phyloP scores from a whole-genome alignment of 2,113 vertebrate genomes.

The Otolemur garnettii region DNA sequence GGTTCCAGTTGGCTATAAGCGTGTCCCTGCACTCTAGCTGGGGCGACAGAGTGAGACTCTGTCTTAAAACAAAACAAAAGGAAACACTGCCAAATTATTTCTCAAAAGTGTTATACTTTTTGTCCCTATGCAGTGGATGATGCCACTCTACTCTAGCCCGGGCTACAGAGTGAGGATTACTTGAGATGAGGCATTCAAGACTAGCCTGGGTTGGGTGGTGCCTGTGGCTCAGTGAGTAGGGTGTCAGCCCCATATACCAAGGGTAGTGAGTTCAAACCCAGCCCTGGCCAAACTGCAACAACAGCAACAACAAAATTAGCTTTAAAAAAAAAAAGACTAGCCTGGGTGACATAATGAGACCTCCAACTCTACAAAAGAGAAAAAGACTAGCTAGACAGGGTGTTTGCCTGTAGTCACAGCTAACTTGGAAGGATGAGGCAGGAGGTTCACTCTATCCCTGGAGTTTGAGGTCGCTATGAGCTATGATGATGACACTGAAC shows the following conservation, averaged over 20 bases:
- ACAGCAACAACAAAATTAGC: too few relatives aligned
- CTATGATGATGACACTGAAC: background rate
- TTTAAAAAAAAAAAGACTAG: background rate
- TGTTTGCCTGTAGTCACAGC: background rate
- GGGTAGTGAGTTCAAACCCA: too few relatives aligned
- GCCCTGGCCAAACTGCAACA: too few relatives aligned
- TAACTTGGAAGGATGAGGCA: background rate
- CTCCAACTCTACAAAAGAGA: background rate
- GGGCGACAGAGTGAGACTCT: background rate
- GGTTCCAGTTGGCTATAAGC: background rate
- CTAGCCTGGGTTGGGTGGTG: background rate
- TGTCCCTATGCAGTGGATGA: too few relatives aligned
- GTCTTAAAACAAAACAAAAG: too few relatives aligned
- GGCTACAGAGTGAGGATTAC: background rate
- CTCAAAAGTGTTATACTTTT: background rate
- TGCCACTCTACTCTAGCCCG: too few relatives aligned
- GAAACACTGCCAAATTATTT: background rate
- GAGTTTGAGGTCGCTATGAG: background rate
- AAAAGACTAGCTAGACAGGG: background rate
- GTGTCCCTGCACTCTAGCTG: background rate
- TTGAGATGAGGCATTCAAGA: background rate
- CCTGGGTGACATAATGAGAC: background rate
- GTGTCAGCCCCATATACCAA: too few relatives aligned
- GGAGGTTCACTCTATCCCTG: background rate
- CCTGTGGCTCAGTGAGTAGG: too few relatives aligned